These are phyloP conservation scores for Odontocolon sp. DNA, from an alignment of 2,888 invertebrate genomes.

Conservation along the genomic window DNA sequence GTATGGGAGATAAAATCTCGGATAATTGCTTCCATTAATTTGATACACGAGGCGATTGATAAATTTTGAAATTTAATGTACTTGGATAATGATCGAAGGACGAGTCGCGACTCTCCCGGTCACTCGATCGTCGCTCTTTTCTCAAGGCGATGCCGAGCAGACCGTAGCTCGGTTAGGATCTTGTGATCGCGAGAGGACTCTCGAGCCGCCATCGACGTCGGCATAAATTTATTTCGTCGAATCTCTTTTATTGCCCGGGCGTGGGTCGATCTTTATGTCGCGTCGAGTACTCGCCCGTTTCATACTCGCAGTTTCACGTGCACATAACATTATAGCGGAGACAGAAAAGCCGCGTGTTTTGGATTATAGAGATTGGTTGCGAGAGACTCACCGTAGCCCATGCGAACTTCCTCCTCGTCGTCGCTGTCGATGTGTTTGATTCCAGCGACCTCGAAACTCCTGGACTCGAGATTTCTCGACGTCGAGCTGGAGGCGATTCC, in stretches of 20 bases:
- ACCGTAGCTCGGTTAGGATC: too few species aligned
- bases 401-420: slow-evolving; percentile 84
- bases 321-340: slow-evolving; percentile 1
- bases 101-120: background rate
- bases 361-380: too few species aligned
- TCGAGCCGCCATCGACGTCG: slow-evolving; percentile 18
- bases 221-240: slow-evolving; percentile 52
- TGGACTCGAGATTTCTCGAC: slow-evolving; percentile 71
- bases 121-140: background rate
- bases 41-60: slow-evolving; percentile 20
- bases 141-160: too few species aligned
- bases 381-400: slow-evolving; percentile 78
- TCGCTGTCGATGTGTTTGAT: slow-evolving; percentile 89
- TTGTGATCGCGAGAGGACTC: too few species aligned
- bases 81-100: slow-evolving; percentile 26
- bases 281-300: slow-evolving; percentile 35
- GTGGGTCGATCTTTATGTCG: slow-evolving; percentile 50
- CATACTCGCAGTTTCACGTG: slow-evolving; percentile 26
- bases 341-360: background rate
- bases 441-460: slow-evolving; percentile 85
- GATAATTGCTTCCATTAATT: slow-evolving; percentile 50
- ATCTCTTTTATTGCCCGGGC: slow-evolving; percentile 48
- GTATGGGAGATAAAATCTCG: slow-evolving; percentile 19
- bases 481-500: slow-evolving; percentile 71
- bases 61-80: slow-evolving; percentile 43